Percentiles rank a stretch among this genome's conserved stretches.
These are phyloP conservation scores for Thereva nobilitata DNA, from an alignment of 2,888 invertebrate genomes.

Conservation along the genomic window DNA sequence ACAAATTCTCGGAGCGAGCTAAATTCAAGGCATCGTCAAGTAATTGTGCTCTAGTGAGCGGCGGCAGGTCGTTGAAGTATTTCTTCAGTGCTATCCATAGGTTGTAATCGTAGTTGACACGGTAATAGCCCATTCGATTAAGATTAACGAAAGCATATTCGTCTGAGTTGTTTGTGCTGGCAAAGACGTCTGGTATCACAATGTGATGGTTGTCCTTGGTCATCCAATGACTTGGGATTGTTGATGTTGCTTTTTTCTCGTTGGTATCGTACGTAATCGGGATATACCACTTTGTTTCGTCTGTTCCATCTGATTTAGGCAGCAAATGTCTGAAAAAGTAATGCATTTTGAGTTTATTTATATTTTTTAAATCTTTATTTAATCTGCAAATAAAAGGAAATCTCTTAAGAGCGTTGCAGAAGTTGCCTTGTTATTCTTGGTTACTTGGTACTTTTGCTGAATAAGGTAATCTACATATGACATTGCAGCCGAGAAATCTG, in stretches of 20 bases:
- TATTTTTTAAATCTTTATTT: no score
- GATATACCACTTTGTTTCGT: conserved; percentile 53
- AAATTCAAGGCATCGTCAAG: conserved; percentile 70
- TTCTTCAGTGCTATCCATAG: conserved; percentile 65
- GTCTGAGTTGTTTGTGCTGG: conserved; percentile 46
- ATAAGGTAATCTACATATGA: no score
- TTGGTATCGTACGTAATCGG: conserved; percentile 56
- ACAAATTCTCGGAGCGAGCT: conserved; percentile 62
- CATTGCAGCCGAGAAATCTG: no score
- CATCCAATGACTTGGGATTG: conserved; percentile 55
- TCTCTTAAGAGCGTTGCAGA: no score
- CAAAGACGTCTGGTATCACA: conserved; percentile 51
- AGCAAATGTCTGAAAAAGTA: conserved; percentile 47
- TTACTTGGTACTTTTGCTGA: no score
- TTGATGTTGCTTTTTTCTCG: conserved; percentile 50
- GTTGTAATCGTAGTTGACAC: conserved; percentile 67
- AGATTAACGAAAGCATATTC: conserved; percentile 58
- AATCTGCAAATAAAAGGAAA: no score
- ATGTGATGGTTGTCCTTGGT: conserved; percentile 50
- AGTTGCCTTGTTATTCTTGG: no score
- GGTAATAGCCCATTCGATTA: conserved; percentile 64
- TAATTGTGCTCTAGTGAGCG: conserved; percentile 68
- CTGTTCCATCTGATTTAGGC: conserved; percentile 50
- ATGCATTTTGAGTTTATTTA: neutral
- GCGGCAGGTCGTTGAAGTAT: conserved; percentile 63